phyloP scores from a whole-genome alignment of 2,113 vertebrate genomes.

The Amblyornis subalaris region DNA sequence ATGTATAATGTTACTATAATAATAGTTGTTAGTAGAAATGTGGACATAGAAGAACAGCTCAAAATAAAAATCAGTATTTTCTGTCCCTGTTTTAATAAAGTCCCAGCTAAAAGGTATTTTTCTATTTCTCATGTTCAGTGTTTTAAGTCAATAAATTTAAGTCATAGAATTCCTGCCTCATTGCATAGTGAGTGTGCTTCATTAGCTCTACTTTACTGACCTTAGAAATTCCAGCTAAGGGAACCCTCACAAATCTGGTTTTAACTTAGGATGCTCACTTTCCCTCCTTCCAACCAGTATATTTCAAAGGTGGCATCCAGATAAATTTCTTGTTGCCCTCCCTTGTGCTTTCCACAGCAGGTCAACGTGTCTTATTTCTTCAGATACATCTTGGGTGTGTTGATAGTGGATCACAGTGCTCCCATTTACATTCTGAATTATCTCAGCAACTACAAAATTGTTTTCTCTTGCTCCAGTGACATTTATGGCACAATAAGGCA shows the following conservation, averaged over 20 bases:
- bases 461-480: neutral
- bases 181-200: neutral
- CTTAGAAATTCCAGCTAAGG: neutral
- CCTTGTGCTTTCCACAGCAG: neutral
- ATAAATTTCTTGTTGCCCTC: neutral
- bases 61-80: neutral
- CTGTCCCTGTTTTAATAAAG: neutral
- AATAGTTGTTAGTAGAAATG: neutral
- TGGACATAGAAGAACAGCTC: neutral
- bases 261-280: neutral
- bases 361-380: rapidly evolving
- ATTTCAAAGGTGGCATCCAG: neutral
- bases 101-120: neutral
- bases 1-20: neutral
- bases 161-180: neutral
- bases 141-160: neutral
- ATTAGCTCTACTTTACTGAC: neutral
- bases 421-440: neutral
- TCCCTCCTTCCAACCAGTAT: neutral
- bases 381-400: rapidly evolving
- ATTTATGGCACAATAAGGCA: neutral
- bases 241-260: neutral
- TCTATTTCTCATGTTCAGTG: neutral
- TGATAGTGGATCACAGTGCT: neutral
- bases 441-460: neutral